Conservation (phyloP, 2,113 vertebrate genomes). For the Apodemus sylvaticus region DNA sequence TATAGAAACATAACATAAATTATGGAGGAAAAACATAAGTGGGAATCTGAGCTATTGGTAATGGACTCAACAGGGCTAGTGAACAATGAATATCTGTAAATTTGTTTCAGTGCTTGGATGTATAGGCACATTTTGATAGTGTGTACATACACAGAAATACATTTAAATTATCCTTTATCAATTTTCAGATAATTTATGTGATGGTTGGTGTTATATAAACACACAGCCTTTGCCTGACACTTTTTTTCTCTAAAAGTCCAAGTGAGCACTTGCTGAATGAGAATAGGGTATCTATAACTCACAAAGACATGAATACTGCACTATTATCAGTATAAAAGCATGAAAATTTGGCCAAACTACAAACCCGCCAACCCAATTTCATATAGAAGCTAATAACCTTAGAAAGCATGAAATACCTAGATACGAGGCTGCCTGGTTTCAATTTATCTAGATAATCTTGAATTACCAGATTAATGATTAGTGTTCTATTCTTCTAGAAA, state of each 20-base stretch:
- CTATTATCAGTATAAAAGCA: background rate
- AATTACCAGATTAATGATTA: conserved; percentile 23
- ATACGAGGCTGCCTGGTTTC: background rate
- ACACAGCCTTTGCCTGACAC: background rate
- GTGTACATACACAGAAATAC: background rate
- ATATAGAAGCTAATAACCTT: background rate
- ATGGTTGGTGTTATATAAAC: background rate
- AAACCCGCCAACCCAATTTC: background rate
- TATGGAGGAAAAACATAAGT: background rate
- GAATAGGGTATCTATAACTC: background rate
- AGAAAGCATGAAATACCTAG: background rate
- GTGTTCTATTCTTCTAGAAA: conserved; percentile 18
- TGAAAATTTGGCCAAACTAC: background rate
- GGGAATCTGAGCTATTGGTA: background rate
- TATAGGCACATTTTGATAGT: background rate
- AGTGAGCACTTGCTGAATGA: background rate
- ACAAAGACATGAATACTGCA: background rate
- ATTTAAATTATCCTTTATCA: background rate
- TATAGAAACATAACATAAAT: background rate
- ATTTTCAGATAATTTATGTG: background rate
- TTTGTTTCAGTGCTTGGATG: background rate
- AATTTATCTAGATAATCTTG: conserved; percentile 32
- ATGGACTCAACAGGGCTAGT: background rate
- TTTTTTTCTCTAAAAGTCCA: background rate
- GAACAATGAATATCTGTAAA: background rate